A percentile compares a stretch with the other conserved stretches of the same genome.
These are phyloP conservation scores for Drosophila mercatorum DNA, from an alignment of 2,888 invertebrate genomes.

Conservation along the genomic window DNA sequence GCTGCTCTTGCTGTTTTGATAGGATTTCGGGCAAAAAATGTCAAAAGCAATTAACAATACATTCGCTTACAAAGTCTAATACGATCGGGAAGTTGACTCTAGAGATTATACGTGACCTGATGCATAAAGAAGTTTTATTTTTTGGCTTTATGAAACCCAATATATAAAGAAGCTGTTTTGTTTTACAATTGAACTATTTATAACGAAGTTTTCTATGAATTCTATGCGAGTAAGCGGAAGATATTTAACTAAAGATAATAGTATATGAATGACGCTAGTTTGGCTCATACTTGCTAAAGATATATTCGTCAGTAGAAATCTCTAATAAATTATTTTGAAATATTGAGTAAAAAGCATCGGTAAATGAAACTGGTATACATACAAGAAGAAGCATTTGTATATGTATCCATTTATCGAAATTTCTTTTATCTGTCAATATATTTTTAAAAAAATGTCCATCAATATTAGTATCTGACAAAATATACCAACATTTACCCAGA, in stretches of 20 bases:
- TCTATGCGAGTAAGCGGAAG: background rate
- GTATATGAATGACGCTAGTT: too few relatives aligned
- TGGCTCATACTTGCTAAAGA: too few relatives aligned
- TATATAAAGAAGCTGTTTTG: too few relatives aligned
- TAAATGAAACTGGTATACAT: too few relatives aligned
- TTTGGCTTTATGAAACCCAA: background rate
- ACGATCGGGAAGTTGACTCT: background rate
- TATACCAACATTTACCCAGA: too few relatives aligned
- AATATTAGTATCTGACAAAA: too few relatives aligned
- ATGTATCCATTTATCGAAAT: background rate
- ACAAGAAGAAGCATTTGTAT: too few relatives aligned
- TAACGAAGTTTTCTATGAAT: background rate
- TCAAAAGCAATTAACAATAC: slow-evolving; percentile 28
- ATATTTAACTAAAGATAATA: background rate
- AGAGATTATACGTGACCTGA: background rate
- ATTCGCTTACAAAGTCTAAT: background rate
- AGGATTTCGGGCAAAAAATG: slow-evolving; percentile 31
- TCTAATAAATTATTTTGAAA: too few relatives aligned
- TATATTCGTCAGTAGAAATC: too few relatives aligned
- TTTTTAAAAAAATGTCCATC: too few relatives aligned
- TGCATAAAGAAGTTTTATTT: background rate
- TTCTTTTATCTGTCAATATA: too few relatives aligned
- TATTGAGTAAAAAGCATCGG: too few relatives aligned
- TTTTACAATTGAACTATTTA: background rate
- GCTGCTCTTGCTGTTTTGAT: slow-evolving; percentile 8